These are phyloP conservation scores for Clupea harengus DNA, from an alignment of 2,113 vertebrate genomes.

Conservation along the genomic window DNA sequence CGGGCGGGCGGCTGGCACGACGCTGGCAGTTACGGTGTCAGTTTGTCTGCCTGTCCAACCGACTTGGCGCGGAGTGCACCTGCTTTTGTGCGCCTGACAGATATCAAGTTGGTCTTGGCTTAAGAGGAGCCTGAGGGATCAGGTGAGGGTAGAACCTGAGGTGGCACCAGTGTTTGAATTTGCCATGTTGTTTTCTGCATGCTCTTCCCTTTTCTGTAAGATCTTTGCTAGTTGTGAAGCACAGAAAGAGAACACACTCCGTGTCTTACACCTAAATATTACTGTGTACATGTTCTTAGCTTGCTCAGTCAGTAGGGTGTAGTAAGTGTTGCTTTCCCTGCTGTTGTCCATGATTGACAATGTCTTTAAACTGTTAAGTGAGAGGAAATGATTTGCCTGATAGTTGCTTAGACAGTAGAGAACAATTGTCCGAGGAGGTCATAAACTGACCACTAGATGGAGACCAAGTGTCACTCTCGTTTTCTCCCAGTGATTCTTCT, in stretches of 20 bases:
- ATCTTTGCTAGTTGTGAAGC: not conserved
- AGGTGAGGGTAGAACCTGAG: not conserved
- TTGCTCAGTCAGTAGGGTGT: too few relatives aligned
- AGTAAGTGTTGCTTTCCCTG: too few relatives aligned
- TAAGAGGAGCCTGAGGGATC: not conserved
- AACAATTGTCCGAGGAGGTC: not conserved
- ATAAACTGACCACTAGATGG: slow-evolving; percentile 37
- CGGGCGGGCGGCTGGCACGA: not conserved
- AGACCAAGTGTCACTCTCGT: not conserved
- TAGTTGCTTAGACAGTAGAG: not conserved
- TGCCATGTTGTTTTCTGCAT: not conserved
- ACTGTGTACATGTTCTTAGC: too few relatives aligned
- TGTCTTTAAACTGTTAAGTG: too few relatives aligned
- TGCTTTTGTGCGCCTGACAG: not conserved
- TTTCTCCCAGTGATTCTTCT: not conserved
- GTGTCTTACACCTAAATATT: not conserved
- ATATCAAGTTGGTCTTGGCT: not conserved
- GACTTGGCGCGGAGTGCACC: not conserved
- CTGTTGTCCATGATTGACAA: too few relatives aligned
- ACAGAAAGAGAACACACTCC: not conserved
- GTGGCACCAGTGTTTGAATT: not conserved
- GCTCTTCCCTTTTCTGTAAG: not conserved
- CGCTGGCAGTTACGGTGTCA: slow-evolving; percentile 11
- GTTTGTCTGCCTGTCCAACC: slow-evolving; percentile 7
- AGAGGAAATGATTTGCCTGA: not conserved